Conservation (phyloP, 2,888 invertebrate genomes). For the Boloria selene region DNA sequence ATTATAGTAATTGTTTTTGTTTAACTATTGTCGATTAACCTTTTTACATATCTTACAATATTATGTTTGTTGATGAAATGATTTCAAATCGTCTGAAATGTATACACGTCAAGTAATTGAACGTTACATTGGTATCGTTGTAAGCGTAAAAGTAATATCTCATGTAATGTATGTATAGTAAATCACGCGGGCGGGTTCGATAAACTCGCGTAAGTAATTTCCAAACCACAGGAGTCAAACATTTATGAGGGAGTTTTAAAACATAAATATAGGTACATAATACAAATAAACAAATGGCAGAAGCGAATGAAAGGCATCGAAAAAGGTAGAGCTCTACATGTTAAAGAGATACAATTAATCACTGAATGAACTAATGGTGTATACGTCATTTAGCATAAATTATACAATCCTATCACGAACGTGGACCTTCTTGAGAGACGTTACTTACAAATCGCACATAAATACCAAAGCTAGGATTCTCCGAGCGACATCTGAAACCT, state of each 20-base stretch:
- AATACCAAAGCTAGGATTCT: slow-evolving; percentile 15
- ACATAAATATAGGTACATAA: too few species aligned
- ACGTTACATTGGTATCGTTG: neutral
- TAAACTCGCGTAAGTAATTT: slow-evolving; percentile 25
- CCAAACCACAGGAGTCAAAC: slow-evolving; percentile 4
- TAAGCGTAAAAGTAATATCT: slow-evolving; percentile 20
- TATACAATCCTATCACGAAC: slow-evolving; percentile 29
- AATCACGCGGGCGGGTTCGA: slow-evolving; percentile 30
- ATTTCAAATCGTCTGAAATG: neutral
- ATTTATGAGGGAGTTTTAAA: slow-evolving; percentile 1
- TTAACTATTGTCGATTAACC: slow-evolving; percentile 10
- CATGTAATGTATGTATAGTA: slow-evolving; percentile 15
- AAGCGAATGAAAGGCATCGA: neutral
- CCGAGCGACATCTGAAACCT: neutral
- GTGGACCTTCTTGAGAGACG: slow-evolving; percentile 18
- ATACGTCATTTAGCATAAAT: slow-evolving; percentile 25
- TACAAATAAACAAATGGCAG: neutral
- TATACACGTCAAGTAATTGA: neutral
- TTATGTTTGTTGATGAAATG: slow-evolving; percentile 4
- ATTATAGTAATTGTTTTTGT: slow-evolving; percentile 9
- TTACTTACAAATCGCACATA: slow-evolving; percentile 27
- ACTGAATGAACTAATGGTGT: slow-evolving; percentile 14
- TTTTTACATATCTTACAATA: neutral
- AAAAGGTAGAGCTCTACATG: neutral
- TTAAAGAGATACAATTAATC: slow-evolving; percentile 12